Evolutionary conservation across 2,888 invertebrate species (phyloP).

Genomic region (Melolontha melolontha): DNA sequence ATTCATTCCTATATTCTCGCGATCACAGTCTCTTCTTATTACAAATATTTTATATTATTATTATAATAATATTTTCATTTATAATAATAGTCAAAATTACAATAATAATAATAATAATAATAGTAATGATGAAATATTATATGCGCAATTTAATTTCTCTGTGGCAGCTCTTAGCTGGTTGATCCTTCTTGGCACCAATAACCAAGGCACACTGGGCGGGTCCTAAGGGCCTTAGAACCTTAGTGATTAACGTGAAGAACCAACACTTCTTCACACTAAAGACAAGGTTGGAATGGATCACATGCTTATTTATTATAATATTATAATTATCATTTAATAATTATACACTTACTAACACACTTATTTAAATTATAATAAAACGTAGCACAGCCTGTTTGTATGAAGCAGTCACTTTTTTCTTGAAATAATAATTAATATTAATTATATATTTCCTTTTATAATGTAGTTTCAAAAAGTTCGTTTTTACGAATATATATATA

Average conservation of each 20-base stretch:
- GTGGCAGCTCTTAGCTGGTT: conserved; percentile 65
- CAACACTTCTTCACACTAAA: conserved; percentile 52
- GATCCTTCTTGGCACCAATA: conserved; percentile 60
- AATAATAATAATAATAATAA: conserved; percentile 10
- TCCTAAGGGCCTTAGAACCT: conserved; percentile 48
- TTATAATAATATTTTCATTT: conserved; percentile 5
- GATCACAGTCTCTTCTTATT: too few species aligned
- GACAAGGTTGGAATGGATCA: conserved; percentile 60
- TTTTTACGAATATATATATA: too few species aligned
- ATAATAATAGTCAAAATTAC: conserved; percentile 38
- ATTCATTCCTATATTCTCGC: too few species aligned
- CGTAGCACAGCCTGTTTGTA: conserved; percentile 47
- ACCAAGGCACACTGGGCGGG: conserved; percentile 23
- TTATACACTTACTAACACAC: conserved; percentile 51
- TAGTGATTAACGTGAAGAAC: conserved; percentile 53
- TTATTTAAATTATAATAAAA: conserved; percentile 47
- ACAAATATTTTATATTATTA: too few species aligned
- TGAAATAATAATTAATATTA: conserved; percentile 1
- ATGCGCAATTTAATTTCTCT: conserved; percentile 17
- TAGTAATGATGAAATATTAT: conserved; percentile 27
- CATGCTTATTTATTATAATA: conserved; percentile 50
- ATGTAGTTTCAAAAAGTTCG: not conserved
- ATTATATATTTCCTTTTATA: conserved; percentile 5
- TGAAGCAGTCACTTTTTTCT: conserved; percentile 43
- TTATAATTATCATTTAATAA: conserved; percentile 5